Evolutionary conservation across 2,888 invertebrate species (phyloP).

Genomic region (Lumbricus terrestris): DNA sequence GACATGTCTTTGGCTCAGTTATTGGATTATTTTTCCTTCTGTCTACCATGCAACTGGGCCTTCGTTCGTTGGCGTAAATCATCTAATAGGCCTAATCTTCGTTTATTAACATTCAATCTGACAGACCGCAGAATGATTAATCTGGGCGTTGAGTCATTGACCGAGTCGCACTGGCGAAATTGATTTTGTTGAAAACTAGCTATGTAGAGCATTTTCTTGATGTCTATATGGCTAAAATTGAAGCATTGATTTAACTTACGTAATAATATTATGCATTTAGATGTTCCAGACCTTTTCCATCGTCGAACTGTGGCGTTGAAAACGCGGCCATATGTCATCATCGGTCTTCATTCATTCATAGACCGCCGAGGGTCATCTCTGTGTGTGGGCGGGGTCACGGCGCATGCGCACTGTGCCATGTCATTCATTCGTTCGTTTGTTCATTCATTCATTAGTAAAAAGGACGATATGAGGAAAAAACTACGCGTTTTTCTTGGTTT

Average conservation of each 20-base stretch:
- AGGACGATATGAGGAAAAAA: not conserved
- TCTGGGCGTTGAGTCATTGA: too few relatives aligned
- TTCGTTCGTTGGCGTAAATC: too few relatives aligned
- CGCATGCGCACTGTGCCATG: not conserved
- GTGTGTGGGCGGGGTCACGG: slow-evolving; percentile 12
- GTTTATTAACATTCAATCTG: too few relatives aligned
- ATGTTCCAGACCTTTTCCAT: not conserved
- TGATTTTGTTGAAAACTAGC: too few relatives aligned
- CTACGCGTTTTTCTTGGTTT: slow-evolving; percentile 15
- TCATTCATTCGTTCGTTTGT: slow-evolving; percentile 3
- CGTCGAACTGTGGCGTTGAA: not conserved
- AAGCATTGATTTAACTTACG: too few relatives aligned
- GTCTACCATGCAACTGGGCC: not conserved
- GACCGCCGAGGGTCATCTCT: not conserved
- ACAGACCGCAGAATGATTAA: too few relatives aligned
- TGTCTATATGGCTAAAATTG: too few relatives aligned
- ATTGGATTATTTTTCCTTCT: not conserved
- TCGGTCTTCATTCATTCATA: slow-evolving; percentile 14
- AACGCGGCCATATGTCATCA: slow-evolving; percentile 4
- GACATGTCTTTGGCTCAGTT: too few relatives aligned
- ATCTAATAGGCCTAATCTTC: too few relatives aligned
- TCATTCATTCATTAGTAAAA: slow-evolving; percentile 12
- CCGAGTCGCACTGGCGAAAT: too few relatives aligned
- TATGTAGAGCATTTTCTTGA: too few relatives aligned
- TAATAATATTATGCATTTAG: not conserved